phyloP scores from a whole-genome alignment of 2,888 invertebrate genomes.

The Campoplex nolae region DNA sequence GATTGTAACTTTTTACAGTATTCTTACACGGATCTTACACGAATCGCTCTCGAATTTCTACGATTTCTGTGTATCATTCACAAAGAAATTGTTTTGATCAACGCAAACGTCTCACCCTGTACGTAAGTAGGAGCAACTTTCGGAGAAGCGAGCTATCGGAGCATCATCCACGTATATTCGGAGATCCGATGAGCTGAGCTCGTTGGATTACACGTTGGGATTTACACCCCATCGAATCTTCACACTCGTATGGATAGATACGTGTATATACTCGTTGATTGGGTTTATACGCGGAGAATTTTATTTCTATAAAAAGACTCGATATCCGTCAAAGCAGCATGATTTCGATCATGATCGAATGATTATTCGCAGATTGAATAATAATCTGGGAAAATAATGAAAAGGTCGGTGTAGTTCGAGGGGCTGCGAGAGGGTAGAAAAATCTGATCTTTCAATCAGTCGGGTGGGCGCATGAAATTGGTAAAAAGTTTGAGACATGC shows the following conservation, averaged over 20 bases:
- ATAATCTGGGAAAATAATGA: neutral
- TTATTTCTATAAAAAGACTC: neutral
- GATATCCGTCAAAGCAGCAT: neutral
- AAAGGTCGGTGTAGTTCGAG: neutral
- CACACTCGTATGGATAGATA: neutral
- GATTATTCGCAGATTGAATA: constrained; percentile 20
- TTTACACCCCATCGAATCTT: constrained; percentile 57
- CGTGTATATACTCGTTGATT: neutral
- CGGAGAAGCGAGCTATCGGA: constrained; percentile 37
- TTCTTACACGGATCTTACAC: neutral
- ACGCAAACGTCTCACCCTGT: neutral
- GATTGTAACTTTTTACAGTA: neutral
- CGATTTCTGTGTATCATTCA: neutral
- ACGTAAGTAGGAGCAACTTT: constrained; percentile 34
- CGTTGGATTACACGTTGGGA: constrained; percentile 62
- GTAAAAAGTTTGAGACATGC: neutral
- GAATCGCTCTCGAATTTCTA: neutral
- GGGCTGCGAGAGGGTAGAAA: neutral
- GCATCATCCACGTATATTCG: constrained; percentile 40
- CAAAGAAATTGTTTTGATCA: neutral
- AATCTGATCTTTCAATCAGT: neutral
- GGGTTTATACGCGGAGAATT: neutral
- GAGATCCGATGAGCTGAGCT: constrained; percentile 57
- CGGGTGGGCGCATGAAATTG: neutral
- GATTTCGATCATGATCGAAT: neutral